Evolutionary conservation across 2,888 invertebrate genomes (phyloP).

Genomic region (Dromius quadrimaculatus): DNA sequence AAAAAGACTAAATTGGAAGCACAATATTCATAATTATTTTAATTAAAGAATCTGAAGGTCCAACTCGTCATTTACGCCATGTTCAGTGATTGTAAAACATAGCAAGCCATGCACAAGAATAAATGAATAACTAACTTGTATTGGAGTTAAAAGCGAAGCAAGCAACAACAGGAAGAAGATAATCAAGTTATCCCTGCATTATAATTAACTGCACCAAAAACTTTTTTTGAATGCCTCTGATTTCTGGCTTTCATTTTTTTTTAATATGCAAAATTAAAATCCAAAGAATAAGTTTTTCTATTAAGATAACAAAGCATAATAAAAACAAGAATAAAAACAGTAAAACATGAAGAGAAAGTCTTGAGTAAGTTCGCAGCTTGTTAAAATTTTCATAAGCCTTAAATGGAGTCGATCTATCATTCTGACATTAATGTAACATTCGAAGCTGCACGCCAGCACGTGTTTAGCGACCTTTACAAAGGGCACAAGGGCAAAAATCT

Average conservation of each 20-base stretch:
- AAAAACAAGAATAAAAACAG: not conserved
- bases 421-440: slow-evolving; percentile 49
- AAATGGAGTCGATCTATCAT: slow-evolving; percentile 47
- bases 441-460: not conserved
- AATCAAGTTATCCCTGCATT: slow-evolving; percentile 39
- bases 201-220: slow-evolving; percentile 34
- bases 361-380: slow-evolving; percentile 14
- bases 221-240: slow-evolving; percentile 3
- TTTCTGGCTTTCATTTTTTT: slow-evolving; percentile 4
- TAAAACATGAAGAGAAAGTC: slow-evolving; percentile 24
- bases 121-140: too few relatives aligned
- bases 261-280: not conserved
- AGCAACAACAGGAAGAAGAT: slow-evolving; percentile 39
- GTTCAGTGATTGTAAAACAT: slow-evolving; percentile 13
- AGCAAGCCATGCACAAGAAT: too few relatives aligned
- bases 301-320: too few relatives aligned
- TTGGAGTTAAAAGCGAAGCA: slow-evolving; percentile 21
- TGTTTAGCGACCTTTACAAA: slow-evolving; percentile 43
- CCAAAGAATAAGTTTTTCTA: not conserved
- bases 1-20: too few relatives aligned
- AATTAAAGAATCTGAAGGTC: slow-evolving; percentile 1
- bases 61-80: not conserved
- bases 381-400: slow-evolving; percentile 49
- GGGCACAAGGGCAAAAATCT: slow-evolving; percentile 48
- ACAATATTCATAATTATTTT: too few relatives aligned